These are phyloP conservation scores for Formica aserva DNA, from an alignment of 2,888 invertebrate genomes.

Conservation along the genomic window DNA sequence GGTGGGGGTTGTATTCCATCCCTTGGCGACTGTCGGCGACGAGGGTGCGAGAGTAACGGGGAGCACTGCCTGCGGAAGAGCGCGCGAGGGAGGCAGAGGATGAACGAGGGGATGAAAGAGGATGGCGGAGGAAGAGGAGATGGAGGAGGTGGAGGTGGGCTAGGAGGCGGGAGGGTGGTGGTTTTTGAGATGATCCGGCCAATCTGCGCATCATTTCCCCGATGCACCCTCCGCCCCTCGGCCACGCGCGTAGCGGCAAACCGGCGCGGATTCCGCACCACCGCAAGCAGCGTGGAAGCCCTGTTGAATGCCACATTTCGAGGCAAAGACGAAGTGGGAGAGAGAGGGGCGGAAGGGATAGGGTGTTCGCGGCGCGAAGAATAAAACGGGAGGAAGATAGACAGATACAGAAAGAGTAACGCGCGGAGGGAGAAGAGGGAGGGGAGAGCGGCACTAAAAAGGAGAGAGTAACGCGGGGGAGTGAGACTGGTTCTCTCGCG, in stretches of 20 bases:
- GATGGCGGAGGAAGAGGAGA: conserved; percentile 37
- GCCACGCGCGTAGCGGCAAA: conserved; percentile 71
- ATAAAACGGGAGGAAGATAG: conserved; percentile 57
- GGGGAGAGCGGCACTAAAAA: conserved; percentile 62
- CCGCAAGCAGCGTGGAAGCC: conserved; percentile 81
- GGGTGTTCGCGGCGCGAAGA: conserved; percentile 46
- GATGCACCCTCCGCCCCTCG: conserved; percentile 70
- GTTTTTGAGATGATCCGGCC: conserved; percentile 86
- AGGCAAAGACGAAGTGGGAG: conserved; percentile 75
- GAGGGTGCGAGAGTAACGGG: conserved; percentile 63
- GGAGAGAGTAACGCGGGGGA: conserved; percentile 46
- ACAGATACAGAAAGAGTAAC: conserved; percentile 55
- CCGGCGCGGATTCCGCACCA: conserved; percentile 79
- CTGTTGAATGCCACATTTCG: conserved; percentile 85
- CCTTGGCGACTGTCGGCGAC: conserved; percentile 72
- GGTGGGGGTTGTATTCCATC: conserved; percentile 81
- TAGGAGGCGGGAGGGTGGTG: conserved; percentile 78
- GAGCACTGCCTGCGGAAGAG: conserved; percentile 48
- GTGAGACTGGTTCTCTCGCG: conserved; percentile 19
- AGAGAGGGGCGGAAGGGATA: conserved; percentile 50
- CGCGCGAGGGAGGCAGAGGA: conserved; percentile 51
- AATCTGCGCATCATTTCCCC: conserved; percentile 86
- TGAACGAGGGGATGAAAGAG: conserved; percentile 22
- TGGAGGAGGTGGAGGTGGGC: conserved; percentile 54
- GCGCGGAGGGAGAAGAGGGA: conserved; percentile 23